A percentile compares a stretch with the other conserved stretches of the same genome.
Evolutionary conservation across 2,797 vertebrate species (phyloP).

Genomic region (Ctenochaetus hawaiiensis): DNA sequence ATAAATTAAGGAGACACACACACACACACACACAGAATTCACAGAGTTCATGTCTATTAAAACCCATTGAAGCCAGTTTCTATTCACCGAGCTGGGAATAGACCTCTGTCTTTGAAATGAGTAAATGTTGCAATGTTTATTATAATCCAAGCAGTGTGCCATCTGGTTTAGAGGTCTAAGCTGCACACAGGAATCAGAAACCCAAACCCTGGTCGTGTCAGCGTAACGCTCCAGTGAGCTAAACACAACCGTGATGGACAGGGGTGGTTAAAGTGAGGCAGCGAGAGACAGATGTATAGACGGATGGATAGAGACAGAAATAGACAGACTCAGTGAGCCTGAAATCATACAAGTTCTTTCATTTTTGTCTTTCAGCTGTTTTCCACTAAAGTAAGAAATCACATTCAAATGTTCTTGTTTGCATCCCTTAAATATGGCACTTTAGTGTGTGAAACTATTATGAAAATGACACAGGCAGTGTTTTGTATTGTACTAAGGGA

Average conservation of each 20-base stretch:
- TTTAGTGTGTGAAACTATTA: background rate
- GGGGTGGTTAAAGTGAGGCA: slow-evolving; percentile 33
- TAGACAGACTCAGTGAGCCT: slow-evolving; percentile 50
- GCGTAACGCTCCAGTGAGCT: slow-evolving; percentile 33
- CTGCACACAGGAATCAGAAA: slow-evolving; percentile 39
- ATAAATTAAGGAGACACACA: slow-evolving; percentile 53
- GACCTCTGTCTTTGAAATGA: slow-evolving; percentile 23
- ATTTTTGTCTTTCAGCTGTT: slow-evolving; percentile 51
- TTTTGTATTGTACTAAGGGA: too few relatives aligned
- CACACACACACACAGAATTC: slow-evolving; percentile 5
- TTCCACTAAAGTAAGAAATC: slow-evolving; percentile 19
- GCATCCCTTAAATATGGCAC: slow-evolving; percentile 13
- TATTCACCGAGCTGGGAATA: slow-evolving; percentile 23
- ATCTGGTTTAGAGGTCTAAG: slow-evolving; percentile 34
- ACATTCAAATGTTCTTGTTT: slow-evolving; percentile 35
- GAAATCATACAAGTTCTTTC: slow-evolving; percentile 60
- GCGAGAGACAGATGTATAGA: slow-evolving; percentile 46
- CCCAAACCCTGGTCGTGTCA: slow-evolving; percentile 24
- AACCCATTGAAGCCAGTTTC: slow-evolving; percentile 53
- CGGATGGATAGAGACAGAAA: slow-evolving; percentile 50
- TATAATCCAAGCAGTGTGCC: slow-evolving; percentile 21
- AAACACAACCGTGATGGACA: slow-evolving; percentile 47
- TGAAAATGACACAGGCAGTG: background rate
- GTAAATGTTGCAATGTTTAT: slow-evolving; percentile 37
- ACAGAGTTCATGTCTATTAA: slow-evolving; percentile 52